A percentile compares a stretch with the other conserved stretches of the same genome.
Evolutionary conservation across 2,797 vertebrate genomes (phyloP).

Genomic region (Danio kyathit): DNA sequence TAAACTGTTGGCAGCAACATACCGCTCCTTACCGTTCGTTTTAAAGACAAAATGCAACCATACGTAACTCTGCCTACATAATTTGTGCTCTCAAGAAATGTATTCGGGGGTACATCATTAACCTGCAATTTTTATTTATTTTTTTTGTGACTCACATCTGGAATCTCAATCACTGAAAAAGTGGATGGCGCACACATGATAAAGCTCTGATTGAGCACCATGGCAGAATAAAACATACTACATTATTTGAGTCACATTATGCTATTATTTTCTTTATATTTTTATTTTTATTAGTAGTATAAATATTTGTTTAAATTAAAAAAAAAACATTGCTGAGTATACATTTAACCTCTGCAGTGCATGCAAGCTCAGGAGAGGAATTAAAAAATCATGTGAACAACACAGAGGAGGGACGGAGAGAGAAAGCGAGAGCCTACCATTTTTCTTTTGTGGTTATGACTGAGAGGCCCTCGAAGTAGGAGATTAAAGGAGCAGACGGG

Average conservation of each 20-base stretch:
- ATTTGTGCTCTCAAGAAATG: no score
- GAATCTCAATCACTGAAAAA: background rate
- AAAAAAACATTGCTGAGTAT: slow-evolving; percentile 14
- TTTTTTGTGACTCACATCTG: background rate
- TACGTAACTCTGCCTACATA: no score
- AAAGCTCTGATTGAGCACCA: background rate
- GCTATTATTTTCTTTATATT: no score
- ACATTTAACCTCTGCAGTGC: slow-evolving; percentile 10
- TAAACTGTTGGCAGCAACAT: no score
- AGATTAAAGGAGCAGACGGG: slow-evolving; percentile 19
- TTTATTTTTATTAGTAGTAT: no score
- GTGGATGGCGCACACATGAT: background rate
- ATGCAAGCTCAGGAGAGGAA: slow-evolving; percentile 11
- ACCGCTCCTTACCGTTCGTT: no score
- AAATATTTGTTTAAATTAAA: no score
- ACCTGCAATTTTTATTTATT: no score
- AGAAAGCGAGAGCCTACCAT: slow-evolving; percentile 23
- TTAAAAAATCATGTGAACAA: background rate
- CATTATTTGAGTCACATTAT: background rate
- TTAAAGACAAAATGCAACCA: no score
- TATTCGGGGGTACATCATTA: no score
- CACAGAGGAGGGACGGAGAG: background rate
- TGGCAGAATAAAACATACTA: background rate
- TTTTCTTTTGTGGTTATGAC: slow-evolving; percentile 45
- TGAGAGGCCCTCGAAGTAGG: slow-evolving; percentile 6